Evolutionary conservation across 2,113 vertebrate species (phyloP), one percentile per base, ranked within the genome.

Genomic region (Diphyllodes magnificus): DNA sequence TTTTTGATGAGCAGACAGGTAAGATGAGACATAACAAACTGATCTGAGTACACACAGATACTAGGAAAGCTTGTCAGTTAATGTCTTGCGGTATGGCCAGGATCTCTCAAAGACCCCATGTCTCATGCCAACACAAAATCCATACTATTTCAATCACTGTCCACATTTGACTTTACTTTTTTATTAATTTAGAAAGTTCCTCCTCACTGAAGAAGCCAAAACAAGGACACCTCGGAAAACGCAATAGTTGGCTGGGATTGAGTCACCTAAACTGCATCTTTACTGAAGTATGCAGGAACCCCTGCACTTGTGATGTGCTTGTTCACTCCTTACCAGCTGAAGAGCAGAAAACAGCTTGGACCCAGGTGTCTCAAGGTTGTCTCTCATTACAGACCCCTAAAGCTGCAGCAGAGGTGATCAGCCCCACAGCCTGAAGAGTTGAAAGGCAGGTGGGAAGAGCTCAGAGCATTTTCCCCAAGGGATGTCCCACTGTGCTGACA

Each of bases 211-310:
- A 76, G 39, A 61, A 40, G 22, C 15, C 47, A 66, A 88, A 95
- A 15, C 15, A 87, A 60, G n/a, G 15, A 16, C 31, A 27, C 49
- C n/a, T 54, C 24, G 5, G 16, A 49, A 85, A 75, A 85, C 2
- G 2, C 1, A 10, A 4, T 7, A 59, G 40, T 8, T 59, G 18
- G 16, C 47, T 44, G 39, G 22, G 10, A 75, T 8, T 0, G 1
- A 71, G 61, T 37, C 57, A 25, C 45, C 31, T 60, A 20, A 88
- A 33, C 24, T 12, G 11, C 47, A 35, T 18, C 53, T 65, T 45
- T 23, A 9, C 54, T 39, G 35, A 39, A 45, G 25, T 18, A 27
- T 47, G 47, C 47, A 42, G n/a, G 47, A 70, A 50, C 21, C 23
- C 44, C 70, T 56, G 40, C 47, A n/a, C 12, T 9, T 17, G 37